Percentiles rank a stretch among this genome's conserved stretches.
Evolutionary conservation across 2,888 invertebrate genomes (phyloP).

Genomic region (Belgica antarctica): DNA sequence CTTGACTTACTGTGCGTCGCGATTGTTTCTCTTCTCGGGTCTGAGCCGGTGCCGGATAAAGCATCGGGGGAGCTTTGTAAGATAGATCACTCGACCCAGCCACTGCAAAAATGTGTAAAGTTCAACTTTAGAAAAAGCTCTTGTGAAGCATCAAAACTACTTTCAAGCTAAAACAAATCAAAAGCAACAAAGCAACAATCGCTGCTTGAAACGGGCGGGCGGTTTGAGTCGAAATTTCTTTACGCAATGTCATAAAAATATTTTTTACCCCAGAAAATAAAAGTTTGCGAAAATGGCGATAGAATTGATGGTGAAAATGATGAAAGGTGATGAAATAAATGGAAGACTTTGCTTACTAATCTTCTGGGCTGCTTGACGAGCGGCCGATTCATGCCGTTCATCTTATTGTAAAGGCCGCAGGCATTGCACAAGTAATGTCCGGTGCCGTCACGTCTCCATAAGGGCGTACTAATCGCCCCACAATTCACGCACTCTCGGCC

Average conservation of each 20-base stretch:
- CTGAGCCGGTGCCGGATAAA: constrained; percentile 17
- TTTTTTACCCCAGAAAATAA: not conserved
- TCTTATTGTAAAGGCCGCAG: constrained; percentile 96
- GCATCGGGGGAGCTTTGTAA: constrained; percentile 29
- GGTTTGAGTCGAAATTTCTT: constrained; percentile 10
- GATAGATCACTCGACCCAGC: constrained; percentile 34
- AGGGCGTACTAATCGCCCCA: constrained; percentile 93
- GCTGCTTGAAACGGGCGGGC: constrained; percentile 26
- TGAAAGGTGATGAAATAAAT: not conserved
- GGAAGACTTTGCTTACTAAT: constrained; percentile 63
- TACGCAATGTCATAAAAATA: constrained; percentile 14
- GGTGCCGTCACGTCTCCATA: constrained; percentile 98
- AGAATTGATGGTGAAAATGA: too few relatives aligned
- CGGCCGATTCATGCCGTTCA: constrained; percentile 93
- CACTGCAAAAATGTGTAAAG: constrained; percentile 42
- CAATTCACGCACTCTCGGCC: constrained; percentile 98
- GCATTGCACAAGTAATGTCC: constrained; percentile 99
- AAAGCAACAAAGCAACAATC: constrained; percentile 17
- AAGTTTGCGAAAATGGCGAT: too few relatives aligned
- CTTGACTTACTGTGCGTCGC: constrained; percentile 40
- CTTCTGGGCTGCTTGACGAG: constrained; percentile 87
- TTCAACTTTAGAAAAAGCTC: constrained; percentile 10
- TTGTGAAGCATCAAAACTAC: not conserved
- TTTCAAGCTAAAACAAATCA: not conserved
- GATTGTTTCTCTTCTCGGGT: constrained; percentile 37